These are phyloP conservation scores for Caenorhabditis inopinata DNA, from an alignment of 1,140 invertebrate species.

Conservation along the genomic window DNA sequence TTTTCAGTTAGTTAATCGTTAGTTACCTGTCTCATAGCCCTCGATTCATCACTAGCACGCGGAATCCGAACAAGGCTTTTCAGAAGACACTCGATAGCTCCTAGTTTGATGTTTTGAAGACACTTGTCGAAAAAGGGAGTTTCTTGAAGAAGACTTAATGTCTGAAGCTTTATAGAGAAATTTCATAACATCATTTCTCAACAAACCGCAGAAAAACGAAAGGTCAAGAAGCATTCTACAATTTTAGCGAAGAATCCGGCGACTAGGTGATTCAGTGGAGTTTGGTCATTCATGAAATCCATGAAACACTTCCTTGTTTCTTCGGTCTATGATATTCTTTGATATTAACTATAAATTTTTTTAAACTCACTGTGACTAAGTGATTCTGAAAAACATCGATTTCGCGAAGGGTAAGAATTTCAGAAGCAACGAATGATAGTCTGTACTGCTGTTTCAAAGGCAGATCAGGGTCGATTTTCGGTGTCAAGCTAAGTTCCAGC, in stretches of 20 bases:
- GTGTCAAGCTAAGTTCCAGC: not conserved
- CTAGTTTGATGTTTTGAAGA: constrained; percentile 10
- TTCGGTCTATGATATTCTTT: not conserved
- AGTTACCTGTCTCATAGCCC: not conserved
- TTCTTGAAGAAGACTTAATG: not conserved
- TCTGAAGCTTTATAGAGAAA: not conserved
- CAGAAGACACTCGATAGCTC: constrained; percentile 7
- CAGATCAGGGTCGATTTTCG: not conserved
- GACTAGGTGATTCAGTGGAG: constrained; percentile 3
- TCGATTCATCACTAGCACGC: not conserved
- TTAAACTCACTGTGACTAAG: not conserved
- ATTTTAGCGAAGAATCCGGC: constrained; percentile 28
- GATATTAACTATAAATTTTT: not conserved
- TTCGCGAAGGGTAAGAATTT: not conserved
- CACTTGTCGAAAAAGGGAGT: not conserved
- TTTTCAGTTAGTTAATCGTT: not conserved
- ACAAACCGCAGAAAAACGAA: not conserved
- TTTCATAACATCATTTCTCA: not conserved
- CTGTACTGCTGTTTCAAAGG: constrained; percentile 15
- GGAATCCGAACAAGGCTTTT: not conserved
- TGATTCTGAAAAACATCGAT: constrained; percentile 8
- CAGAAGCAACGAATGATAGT: not conserved
- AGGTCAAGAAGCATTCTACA: not conserved
- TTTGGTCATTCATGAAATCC: not conserved
- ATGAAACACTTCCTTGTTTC: not conserved